Evolutionary conservation across 1,140 invertebrate species (phyloP), one percentile per base, ranked within the genome.

Genomic region (Drosophila elegans): DNA sequence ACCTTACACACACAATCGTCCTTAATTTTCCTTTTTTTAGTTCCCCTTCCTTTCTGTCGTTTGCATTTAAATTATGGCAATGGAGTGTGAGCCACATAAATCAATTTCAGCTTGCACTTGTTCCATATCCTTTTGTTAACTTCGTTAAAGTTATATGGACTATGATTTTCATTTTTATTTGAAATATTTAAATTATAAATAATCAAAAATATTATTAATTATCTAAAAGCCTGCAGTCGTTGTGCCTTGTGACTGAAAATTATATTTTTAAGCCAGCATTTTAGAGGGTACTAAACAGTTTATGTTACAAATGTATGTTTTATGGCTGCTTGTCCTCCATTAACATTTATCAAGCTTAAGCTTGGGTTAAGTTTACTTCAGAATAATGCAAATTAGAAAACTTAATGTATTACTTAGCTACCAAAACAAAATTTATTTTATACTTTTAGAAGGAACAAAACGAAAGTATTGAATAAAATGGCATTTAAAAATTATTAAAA

Each of bases 31-130:
- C 32, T 34, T 25, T 25, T 49, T 5, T 4, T 36, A 12, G 32
- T n/a, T 6, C 34, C 9, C 12, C 27, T 6, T 10, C 29, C 42
- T 34, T 1, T 38, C 41, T 9, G 21, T 53, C 21, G 38, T 27
- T 32, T 36, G 38, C 44, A 46, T 71, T n/a, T 39, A 59, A 75
- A 68, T 78, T 68, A 78, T 80, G 61, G 61, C 61, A 64, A 64
- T 64, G 38, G 52, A 64, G 52, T 46, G 61, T 38, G 61, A 16
- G 52, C 61, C 32, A 25, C 52, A 64, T 64, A 64, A 64, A 46
- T 64, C 61, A 64, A 46, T 39, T 39, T 3, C 49, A 56, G 32
- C 32, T 45, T 38, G 32, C 32, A 64, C 52, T 63, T 44, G 48
- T 25, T 42, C 3, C 12, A n/a, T 21, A 7, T 21, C 13, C 46